Base-by-base conservation (phyloP, 2,888 invertebrate genomes). In the Argyresthia goedartella region DNA sequence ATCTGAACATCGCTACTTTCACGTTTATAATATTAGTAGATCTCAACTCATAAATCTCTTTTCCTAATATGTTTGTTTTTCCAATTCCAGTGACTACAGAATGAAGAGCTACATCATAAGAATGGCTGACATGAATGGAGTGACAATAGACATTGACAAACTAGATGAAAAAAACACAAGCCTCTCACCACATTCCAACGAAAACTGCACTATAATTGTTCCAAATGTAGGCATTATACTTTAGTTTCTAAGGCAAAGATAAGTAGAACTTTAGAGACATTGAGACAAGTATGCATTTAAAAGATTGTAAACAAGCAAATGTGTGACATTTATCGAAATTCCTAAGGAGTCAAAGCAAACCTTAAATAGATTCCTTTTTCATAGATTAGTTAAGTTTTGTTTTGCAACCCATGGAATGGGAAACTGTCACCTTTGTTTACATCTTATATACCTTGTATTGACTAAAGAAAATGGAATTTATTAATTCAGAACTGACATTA, bases 131-230 rank as follows among this genome's bases (percentile, higher is more conserved):
- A 62, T 59, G 49, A 75, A 65, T 53, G 81, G 81, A 0, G 46
- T 78, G 0, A 61, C 69, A 13, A 56, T 81, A 9, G 76, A 81
- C 53, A 55, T 72, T 7, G 71, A 76, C 10, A 65, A 68, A 49
- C 43, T 76, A 43, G 65, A 71, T 7, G 49, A 58, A 0, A 69
- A 64, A 13, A 56, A 60, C 10, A 56, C 44, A 1, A 60, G 62
- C 9, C 66, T 65, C 2, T 64, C 70, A 10, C 67, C 68, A 0
- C 60, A 64, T 13, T 56, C 62, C 0, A 69, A 71, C 8, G 78
- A 80, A 46, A 73, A 72, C 55, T 81, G 81, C 56, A 70, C 77
- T 11, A 79, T 81, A 15, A 67, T 78, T 53, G 66, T 81, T 41
- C 79, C 81, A 0, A 77, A 79, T 51, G 70, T 78, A 8, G 77